Conservation (phyloP, 2,888 invertebrate genomes). For the Acanthoscelides obtectus region DNA sequence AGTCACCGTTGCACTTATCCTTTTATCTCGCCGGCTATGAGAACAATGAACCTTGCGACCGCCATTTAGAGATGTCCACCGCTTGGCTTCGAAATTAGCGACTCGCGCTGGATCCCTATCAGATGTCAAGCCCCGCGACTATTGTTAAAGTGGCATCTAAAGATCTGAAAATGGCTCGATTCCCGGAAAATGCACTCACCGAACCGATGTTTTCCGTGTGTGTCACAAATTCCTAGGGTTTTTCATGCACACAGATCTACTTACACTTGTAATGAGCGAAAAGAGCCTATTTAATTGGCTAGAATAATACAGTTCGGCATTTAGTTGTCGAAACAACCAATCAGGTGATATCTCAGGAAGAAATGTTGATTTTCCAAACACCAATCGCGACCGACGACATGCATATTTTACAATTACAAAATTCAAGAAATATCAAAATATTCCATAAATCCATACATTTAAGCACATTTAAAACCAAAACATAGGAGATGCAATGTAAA, state of each 20-base stretch:
- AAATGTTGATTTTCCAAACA: conserved; percentile 48
- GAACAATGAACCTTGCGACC: conserved; percentile 56
- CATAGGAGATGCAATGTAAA: neutral
- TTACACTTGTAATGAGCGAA: conserved; percentile 40
- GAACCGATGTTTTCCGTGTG: conserved; percentile 6
- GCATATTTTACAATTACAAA: neutral
- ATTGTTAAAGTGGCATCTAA: conserved; percentile 27
- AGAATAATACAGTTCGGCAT: conserved; percentile 49
- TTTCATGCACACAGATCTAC: conserved; percentile 27
- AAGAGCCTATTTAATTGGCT: conserved; percentile 49
- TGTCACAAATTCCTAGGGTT: conserved; percentile 11
- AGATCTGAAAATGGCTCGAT: conserved; percentile 17
- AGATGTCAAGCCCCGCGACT: conserved; percentile 37
- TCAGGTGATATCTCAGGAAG: conserved; percentile 49
- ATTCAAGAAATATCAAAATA: neutral
- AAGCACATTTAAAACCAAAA: neutral
- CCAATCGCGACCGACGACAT: conserved; percentile 40
- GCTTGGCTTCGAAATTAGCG: conserved; percentile 49
- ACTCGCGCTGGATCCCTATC: conserved; percentile 35
- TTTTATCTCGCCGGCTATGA: conserved; percentile 40
- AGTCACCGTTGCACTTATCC: conserved; percentile 38
- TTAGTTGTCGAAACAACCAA: conserved; percentile 50
- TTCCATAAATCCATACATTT: conserved; percentile 10
- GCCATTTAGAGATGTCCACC: conserved; percentile 51
- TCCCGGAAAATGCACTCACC: conserved; percentile 17